A percentile compares a stretch with the other conserved stretches of the same genome.
phyloP scores from a whole-genome alignment of 2,888 invertebrate species.

The Agrotis puta region DNA sequence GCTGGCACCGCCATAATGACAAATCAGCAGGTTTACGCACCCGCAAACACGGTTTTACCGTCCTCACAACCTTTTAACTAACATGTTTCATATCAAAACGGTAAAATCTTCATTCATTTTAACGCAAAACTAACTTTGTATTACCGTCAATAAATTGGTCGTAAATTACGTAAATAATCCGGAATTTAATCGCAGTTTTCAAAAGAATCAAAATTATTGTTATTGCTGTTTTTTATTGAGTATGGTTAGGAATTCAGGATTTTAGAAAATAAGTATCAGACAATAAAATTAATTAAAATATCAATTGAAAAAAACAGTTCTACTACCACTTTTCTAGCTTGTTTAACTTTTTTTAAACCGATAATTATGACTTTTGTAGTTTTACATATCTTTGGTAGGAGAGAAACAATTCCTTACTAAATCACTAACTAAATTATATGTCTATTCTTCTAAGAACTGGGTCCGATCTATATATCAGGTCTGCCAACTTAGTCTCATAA shows the following conservation, averaged over 20 bases:
- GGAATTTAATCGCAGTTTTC: constrained; percentile 55
- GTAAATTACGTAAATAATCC: constrained; percentile 64
- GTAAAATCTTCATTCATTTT: constrained; percentile 25
- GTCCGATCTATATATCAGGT: no score
- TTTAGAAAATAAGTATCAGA: constrained; percentile 25
- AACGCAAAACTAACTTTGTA: constrained; percentile 56
- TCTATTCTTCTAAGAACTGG: no score
- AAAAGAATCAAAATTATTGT: constrained; percentile 40
- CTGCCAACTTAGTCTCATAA: background rate
- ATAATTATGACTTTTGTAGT: no score
- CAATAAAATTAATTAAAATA: constrained; percentile 1
- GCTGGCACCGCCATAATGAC: constrained; percentile 74
- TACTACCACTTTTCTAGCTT: background rate
- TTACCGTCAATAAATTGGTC: constrained; percentile 52
- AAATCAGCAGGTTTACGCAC: constrained; percentile 64
- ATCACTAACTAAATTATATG: no score
- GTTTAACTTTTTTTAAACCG: no score
- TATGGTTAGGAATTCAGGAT: constrained; percentile 21
- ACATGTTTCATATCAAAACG: constrained; percentile 49
- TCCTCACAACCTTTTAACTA: constrained; percentile 45
- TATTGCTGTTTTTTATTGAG: constrained; percentile 53
- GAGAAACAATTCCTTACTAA: no score
- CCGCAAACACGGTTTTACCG: constrained; percentile 53
- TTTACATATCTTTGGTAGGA: no score
- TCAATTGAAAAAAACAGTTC: no score